Base-by-base conservation (phyloP, 2,113 vertebrate genomes). In the Hydrochoerus hydrochaeris region DNA sequence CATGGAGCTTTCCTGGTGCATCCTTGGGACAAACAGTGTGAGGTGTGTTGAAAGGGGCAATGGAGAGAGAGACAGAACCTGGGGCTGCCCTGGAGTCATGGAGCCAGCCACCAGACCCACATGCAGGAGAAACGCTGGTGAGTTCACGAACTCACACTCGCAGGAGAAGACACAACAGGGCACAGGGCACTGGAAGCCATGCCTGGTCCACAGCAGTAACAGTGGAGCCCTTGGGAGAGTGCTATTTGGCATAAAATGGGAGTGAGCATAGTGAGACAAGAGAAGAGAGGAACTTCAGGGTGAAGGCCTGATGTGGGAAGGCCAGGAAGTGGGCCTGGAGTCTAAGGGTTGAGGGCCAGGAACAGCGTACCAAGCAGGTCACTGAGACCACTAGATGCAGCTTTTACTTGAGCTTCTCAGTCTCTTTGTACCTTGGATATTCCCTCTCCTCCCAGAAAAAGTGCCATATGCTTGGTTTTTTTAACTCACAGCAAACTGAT, bases 111-210 rank as follows among this genome's bases (percentile, higher is more conserved):
- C 1, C 0, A 3, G 30, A 28, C 19, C 57, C 54, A 19, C n/a
- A 0, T 0, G 0, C 17, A 52, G 54, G 38, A 38, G 58, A 46
- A 17, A 20, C 4, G 52, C 16, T 4, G 13, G 8, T 8, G 78
- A 54, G 38, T 44, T 28, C 52, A 3, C 19, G 83, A 77, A 44
- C 2, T 2, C 3, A 28, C 11, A 0, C 41, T 30, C 81, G 49
- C 1, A 30, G 32, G 46, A 38, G 32, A 16, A 32, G 12, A 24
- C n/a, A 2, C 1, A 5, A 5, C 28, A 19, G 58, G 63, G 2
- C 2, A 9, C 4, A 32, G 28, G 60, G 16, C 10, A 0, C 3
- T 0, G 35, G 4, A 5, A 20, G 24, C 35, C 4, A 3, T 2
- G 58, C 9, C 49, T 49, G 22, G 41, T 20, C 69, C 12, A 14